Conservation (phyloP, 1,140 invertebrate species). For the Bursaphelenchus mucronatus region DNA sequence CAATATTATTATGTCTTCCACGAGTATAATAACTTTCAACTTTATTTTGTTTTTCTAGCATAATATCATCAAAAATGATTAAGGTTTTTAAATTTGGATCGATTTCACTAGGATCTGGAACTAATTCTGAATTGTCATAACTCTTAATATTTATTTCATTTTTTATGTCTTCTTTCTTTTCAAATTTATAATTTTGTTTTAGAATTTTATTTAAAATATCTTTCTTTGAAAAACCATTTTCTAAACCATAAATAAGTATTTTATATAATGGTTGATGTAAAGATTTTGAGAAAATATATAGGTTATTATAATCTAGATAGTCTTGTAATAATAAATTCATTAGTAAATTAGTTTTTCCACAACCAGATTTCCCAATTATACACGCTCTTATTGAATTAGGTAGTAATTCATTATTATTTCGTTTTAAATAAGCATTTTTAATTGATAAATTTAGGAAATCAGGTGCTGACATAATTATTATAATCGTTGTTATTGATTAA, state of each 20-base stretch:
- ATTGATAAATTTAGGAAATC: slow-evolving; percentile 33
- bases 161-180: slow-evolving; percentile 22
- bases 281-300: slow-evolving; percentile 41
- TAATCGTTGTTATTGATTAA: no score
- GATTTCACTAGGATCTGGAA: slow-evolving; percentile 34
- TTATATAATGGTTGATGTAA: slow-evolving; percentile 41
- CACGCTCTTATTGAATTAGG: slow-evolving; percentile 32
- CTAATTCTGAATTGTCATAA: slow-evolving; percentile 26
- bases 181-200: slow-evolving; percentile 39
- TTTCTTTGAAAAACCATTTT: slow-evolving; percentile 36
- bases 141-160: slow-evolving; percentile 22
- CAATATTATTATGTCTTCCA: slow-evolving; percentile 42
- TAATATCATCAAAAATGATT: no score
- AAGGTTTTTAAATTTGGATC: slow-evolving; percentile 39
- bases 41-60: slow-evolving; percentile 46
- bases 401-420: slow-evolving; percentile 26
- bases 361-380: slow-evolving; percentile 30
- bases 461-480: no score
- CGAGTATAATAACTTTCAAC: slow-evolving; percentile 38
- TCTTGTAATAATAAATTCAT: slow-evolving; percentile 41
- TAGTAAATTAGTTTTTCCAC: slow-evolving; percentile 29
- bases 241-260: slow-evolving; percentile 34
- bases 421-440: slow-evolving; percentile 32
- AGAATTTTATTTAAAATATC: slow-evolving; percentile 37
- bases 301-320: slow-evolving; percentile 40